phyloP scores from a whole-genome alignment of 2,888 invertebrate species.

The Chymomyza fuscimana region DNA sequence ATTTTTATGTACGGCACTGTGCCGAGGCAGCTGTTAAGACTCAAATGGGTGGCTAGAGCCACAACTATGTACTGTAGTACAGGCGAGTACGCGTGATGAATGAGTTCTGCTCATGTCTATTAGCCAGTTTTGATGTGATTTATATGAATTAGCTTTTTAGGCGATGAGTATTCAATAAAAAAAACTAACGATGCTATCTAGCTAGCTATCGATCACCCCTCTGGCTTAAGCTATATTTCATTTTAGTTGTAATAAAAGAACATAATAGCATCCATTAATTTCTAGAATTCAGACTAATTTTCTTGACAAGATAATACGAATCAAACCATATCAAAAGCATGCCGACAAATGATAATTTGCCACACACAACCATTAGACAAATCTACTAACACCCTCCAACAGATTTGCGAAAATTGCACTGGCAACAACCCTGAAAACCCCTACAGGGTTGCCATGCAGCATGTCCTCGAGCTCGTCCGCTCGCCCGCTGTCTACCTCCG shows the following conservation, averaged over 20 bases:
- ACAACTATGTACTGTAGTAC: neutral
- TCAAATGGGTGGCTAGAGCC: neutral
- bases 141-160: neutral
- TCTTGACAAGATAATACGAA: neutral
- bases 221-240: neutral
- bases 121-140: neutral
- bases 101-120: neutral
- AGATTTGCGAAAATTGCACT: neutral
- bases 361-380: neutral
- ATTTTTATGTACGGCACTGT: constrained; percentile 61
- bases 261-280: neutral
- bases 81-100: neutral
- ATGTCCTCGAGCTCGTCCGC: neutral
- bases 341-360: neutral
- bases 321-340: neutral
- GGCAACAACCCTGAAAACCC: neutral
- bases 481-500: neutral
- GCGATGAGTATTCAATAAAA: neutral
- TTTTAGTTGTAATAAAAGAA: neutral
- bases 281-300: neutral
- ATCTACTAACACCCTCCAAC: neutral
- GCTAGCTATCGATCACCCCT: neutral
- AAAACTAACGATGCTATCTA: neutral
- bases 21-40: constrained; percentile 27
- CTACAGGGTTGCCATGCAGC: neutral